phyloP scores from a whole-genome alignment of 30 jellyfish, hydroid and myxozoan genomes.

The Aurelia aurita region DNA sequence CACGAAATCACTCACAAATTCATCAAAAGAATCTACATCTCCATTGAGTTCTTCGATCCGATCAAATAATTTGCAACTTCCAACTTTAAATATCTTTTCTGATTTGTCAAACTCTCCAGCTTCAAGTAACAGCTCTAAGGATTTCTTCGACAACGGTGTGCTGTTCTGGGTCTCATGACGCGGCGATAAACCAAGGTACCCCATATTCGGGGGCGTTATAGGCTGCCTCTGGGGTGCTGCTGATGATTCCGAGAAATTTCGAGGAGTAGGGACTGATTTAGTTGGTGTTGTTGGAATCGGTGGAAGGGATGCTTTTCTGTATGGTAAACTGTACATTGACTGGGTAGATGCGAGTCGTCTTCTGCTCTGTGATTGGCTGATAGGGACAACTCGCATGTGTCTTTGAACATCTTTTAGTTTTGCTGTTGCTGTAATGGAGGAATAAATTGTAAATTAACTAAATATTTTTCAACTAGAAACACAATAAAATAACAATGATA shows the following conservation, averaged over 20 bases:
- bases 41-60: neutral
- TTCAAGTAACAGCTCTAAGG: slow-evolving; percentile 30
- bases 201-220: slow-evolving; percentile 77
- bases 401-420: slow-evolving; percentile 58
- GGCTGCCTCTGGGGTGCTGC: slow-evolving; percentile 32
- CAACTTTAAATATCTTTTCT: slow-evolving; percentile 47
- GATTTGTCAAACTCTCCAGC: slow-evolving; percentile 45
- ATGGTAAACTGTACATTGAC: slow-evolving; percentile 51
- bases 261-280: slow-evolving; percentile 8
- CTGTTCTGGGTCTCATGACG: slow-evolving; percentile 18
- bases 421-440: slow-evolving; percentile 51
- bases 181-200: slow-evolving; percentile 75
- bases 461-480: neutral
- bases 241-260: slow-evolving; percentile 29
- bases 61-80: slow-evolving; percentile 58
- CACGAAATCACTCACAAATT: slow-evolving; percentile 73
- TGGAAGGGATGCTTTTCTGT: slow-evolving; percentile 42
- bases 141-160: slow-evolving; percentile 25
- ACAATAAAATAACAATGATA: no score
- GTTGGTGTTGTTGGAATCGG: slow-evolving; percentile 27
- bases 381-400: slow-evolving; percentile 73
- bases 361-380: slow-evolving; percentile 39
- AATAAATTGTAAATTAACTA: neutral
- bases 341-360: slow-evolving; percentile 15
- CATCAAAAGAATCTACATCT: slow-evolving; percentile 69